Evolutionary conservation across 2,797 vertebrate genomes (phyloP), one percentile per base, ranked within the genome.

Genomic region (Streptopelia turtur): DNA sequence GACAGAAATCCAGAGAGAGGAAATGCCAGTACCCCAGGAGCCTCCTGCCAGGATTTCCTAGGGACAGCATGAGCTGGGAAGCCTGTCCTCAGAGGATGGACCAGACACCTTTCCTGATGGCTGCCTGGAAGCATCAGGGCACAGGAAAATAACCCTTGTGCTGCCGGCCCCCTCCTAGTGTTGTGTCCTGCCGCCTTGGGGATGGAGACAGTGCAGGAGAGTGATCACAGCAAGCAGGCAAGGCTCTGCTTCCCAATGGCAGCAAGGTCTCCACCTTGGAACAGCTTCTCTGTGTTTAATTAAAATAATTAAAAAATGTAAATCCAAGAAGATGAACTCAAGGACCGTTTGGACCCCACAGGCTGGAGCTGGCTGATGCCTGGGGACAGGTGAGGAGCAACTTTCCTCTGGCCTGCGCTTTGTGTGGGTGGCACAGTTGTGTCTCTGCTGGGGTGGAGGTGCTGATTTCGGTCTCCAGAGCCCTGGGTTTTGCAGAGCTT

Each of bases 151-250:
- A 43, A 27, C 79, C 10, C 23, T 0, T 16, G 66, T 57, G 61
- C 41, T 50, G 20, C 9, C 74, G 25, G 31, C 10, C 78, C 61
- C 37, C 52, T 66, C 33, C 30, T 7, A 4, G 41, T 2, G 23
- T 2, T 13, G 16, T 41, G 55, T 79, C 24, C 86, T 31, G 30
- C 28, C 1, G 0, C 49, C 55, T 0, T 75, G 66, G 49, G 70
- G 49, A 66, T 4, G 3, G 75, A 71, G 66, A 23, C 76, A 77
- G 27, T 6, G 41, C 74, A 53, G 81, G 27, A 41, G 8, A 68
- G 30, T 1, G 1, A 64, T 10, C 68, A 16, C 27, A 61, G 70
- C 52, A 78, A 57, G 55, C 68, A 66, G 16, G 6, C 35, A 83
- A 78, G 13, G 23, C 3, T 84, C 65, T 87, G 41, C 33, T 81